Evolutionary conservation across 1,140 invertebrate species (phyloP).

Genomic region (Drosophila triauraria): DNA sequence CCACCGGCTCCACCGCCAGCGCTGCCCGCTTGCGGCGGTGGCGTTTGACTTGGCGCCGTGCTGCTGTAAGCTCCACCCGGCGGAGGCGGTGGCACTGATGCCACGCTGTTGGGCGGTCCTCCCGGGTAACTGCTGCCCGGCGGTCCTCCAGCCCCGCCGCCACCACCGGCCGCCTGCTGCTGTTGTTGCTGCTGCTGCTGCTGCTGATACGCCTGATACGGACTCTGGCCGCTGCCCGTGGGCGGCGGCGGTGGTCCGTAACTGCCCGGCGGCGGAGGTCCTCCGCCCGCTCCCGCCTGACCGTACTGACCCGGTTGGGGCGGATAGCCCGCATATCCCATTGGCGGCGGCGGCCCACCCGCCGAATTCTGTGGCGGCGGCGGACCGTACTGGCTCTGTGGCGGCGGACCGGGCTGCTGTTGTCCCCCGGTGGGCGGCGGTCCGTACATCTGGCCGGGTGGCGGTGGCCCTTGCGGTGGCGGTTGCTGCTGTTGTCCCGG

Average conservation of each 20-base stretch:
- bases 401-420: conserved; percentile 69
- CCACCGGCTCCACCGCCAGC: conserved; percentile 25
- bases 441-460: conserved; percentile 74
- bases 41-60: conserved; percentile 78
- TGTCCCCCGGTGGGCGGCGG: conserved; percentile 85
- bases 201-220: conserved; percentile 71
- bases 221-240: conserved; percentile 64
- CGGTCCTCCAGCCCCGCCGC: conserved; percentile 53
- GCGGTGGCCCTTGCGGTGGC: conserved; percentile 71
- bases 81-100: conserved; percentile 58
- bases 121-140: conserved; percentile 66
- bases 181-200: conserved; percentile 30
- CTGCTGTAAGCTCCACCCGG: conserved; percentile 73
- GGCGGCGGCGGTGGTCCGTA: conserved; percentile 74
- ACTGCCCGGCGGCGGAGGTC: conserved; percentile 79
- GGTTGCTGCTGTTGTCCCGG: conserved; percentile 71
- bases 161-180: conserved; percentile 19
- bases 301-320: conserved; percentile 81
- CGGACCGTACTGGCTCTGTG: conserved; percentile 83
- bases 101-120: conserved; percentile 49
- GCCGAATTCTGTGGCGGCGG: conserved; percentile 72
- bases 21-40: conserved; percentile 59
- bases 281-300: conserved; percentile 59
- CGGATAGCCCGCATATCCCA: conserved; percentile 76
- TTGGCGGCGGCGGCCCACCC: conserved; percentile 71